Evolutionary conservation across 2,888 invertebrate species (phyloP), one percentile per base, ranked within the genome.

Genomic region (Cactoblastis cactorum): DNA sequence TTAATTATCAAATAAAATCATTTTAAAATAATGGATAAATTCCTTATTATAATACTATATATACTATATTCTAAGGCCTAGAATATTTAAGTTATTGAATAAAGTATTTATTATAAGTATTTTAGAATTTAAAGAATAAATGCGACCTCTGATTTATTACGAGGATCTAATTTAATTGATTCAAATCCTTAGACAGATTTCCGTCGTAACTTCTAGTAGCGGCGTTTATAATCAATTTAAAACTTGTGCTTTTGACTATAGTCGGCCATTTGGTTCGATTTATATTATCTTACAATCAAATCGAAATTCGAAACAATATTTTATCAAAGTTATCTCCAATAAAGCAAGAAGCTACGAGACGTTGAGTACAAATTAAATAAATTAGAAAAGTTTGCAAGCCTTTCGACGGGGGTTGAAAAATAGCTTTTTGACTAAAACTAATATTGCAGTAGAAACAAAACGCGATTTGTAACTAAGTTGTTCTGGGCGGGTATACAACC

Each of bases 351-450:
- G 61, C 69, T 69, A 66, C 76, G 73, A 72, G 74, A 71, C 76
- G 74, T 74, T 68, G 77, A 76, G 73, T 78, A 73, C 74, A 75
- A 85, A 87, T 85, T 83, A 83, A 78, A 76, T 78, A 85, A 88
- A 88, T 88, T 86, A 85, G 84, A 85, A 88, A 88, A 88, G 77
- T 89, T 88, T 77, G 69, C 77, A 79, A 81, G 81, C 80, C 77
- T 83, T 84, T 81, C 79, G 76, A 76, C 81, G 76, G 74, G 74
- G 69, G 69, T 78, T 86, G 84, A 88, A 88, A 88, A 87, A 88
- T 87, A 82, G 83, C 86, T 82, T 83, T 86, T 83, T 80, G 83
- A 75, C 85, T 80, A 81, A 86, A 89, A 88, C 89, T 88, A 89
- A 89, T 89, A 89, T 86, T 81, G 80, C 79, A 72, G 65, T 74